Evolutionary conservation across 2,113 vertebrate species (phyloP), one percentile per base, ranked within the genome.

Genomic region (Stegastes partitus): DNA sequence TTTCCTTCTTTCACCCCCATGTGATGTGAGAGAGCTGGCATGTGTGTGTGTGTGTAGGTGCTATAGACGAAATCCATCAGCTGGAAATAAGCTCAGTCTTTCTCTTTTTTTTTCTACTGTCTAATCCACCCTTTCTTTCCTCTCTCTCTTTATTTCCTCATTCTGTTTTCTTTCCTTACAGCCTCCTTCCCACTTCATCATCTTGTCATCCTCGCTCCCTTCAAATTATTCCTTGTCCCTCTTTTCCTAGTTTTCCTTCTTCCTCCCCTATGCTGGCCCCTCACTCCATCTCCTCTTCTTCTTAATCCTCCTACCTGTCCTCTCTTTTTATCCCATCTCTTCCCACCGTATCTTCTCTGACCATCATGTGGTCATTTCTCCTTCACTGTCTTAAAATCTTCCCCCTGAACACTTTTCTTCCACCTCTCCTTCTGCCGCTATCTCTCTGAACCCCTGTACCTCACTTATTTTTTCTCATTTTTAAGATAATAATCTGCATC

Each of bases 21-120:
- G 69, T 64, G 77, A 49, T 44, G 72, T 75, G 81, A 63, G 70
- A 50, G 67, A 68, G 66, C 6, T 11, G 8, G 45, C 42, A 44
- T 44, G 50, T 54, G 77, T 65, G 56, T 37, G 69, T 65, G 78
- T 74, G 68, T 61, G 68, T 26, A 49, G 45, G 45, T 49, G 45
- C 45, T 56, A 61, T 67, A 71, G 71, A 79, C 5, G 0, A 84
- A 65, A 92, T 87, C 85, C 62, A 87, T 90, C 83, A 83, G 77
- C 63, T 71, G 50, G 62, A 79, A 88, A 91, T 78, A 76, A 74
- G 67, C 58, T 74, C 67, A 42, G 12, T 34, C 0, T 68, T 82
- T 72, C 50, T 63, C 47, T 7, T 3, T 25, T 47, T 39, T 51
- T 59, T 66, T 19, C 65, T 37, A 44, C 69, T 26, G 67, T 59